These are phyloP conservation scores for Lasioglossum baleicum DNA, from an alignment of 1,140 invertebrate species.

Conservation along the genomic window DNA sequence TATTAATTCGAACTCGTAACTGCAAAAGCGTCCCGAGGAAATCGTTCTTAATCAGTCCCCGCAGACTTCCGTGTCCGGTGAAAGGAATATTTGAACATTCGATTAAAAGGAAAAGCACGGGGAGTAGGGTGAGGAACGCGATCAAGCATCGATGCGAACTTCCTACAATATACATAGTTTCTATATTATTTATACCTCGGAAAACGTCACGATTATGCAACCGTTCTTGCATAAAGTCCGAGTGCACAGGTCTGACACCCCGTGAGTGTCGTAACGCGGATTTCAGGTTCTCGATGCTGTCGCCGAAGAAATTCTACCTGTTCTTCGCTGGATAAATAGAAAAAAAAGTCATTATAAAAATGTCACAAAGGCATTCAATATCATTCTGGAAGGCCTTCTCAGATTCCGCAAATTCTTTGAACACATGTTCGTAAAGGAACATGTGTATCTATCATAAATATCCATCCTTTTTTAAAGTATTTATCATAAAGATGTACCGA, in stretches of 20 bases:
- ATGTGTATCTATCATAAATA: too few species aligned
- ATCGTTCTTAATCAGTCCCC: neutral
- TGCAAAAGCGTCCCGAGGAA: neutral
- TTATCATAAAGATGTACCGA: too few species aligned
- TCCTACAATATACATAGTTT: neutral
- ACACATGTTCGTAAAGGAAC: too few species aligned
- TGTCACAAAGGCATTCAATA: too few species aligned
- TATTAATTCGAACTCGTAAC: neutral
- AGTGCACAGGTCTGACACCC: neutral
- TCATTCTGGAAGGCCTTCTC: too few species aligned
- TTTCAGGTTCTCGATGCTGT: too few species aligned
- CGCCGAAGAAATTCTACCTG: too few species aligned
- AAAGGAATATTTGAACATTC: constrained; percentile 10
- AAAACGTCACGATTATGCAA: constrained; percentile 4
- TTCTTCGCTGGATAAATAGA: too few species aligned
- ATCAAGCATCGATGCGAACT: neutral
- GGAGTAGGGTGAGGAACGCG: neutral
- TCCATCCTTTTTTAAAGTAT: too few species aligned
- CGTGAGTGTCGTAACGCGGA: too few species aligned
- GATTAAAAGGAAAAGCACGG: neutral
- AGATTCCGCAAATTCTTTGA: too few species aligned
- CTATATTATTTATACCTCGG: neutral
- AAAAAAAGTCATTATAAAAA: too few species aligned
- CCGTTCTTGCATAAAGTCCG: neutral
- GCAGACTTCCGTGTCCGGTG: constrained; percentile 26